These are phyloP conservation scores for Neoscelio sp. DNA, from an alignment of 2,888 invertebrate species.

Conservation along the genomic window DNA sequence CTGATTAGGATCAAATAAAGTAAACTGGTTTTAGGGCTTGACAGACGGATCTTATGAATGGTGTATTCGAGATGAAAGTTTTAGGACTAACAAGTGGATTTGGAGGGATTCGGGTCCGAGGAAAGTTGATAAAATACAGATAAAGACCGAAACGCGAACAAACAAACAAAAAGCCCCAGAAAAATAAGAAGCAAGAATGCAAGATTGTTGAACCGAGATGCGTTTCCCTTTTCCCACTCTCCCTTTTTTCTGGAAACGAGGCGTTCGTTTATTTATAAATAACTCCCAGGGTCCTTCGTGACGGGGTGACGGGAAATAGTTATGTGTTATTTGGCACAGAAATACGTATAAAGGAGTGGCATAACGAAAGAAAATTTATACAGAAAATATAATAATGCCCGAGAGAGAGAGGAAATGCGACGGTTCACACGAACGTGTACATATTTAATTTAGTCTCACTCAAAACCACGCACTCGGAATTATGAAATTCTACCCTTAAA, in stretches of 20 bases:
- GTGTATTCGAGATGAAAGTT: slow-evolving; percentile 55
- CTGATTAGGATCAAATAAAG: slow-evolving; percentile 66
- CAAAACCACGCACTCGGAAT: slow-evolving; percentile 41
- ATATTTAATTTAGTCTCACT: slow-evolving; percentile 42
- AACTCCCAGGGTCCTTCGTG: slow-evolving; percentile 33
- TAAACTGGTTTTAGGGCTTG: slow-evolving; percentile 64
- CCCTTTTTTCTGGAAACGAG: no score
- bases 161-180: slow-evolving; percentile 28
- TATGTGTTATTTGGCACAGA: slow-evolving; percentile 23
- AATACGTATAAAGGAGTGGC: slow-evolving; percentile 13
- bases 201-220: slow-evolving; percentile 25
- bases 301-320: slow-evolving; percentile 28
- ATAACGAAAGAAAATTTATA: slow-evolving; percentile 39
- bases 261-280: slow-evolving; percentile 13
- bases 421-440: neutral
- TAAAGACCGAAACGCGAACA: slow-evolving; percentile 48
- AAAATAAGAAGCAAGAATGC: slow-evolving; percentile 17
- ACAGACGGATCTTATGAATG: slow-evolving; percentile 60
- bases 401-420: neutral
- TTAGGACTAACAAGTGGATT: slow-evolving; percentile 61
- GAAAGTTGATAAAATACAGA: slow-evolving; percentile 54
- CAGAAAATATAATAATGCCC: slow-evolving; percentile 34
- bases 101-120: slow-evolving; percentile 27
- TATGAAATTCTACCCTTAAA: slow-evolving; percentile 57
- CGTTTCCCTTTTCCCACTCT: no score